Evolutionary conservation across 30 jellyfish, hydroid and myxozoan species (phyloP).

Genomic region (Nemopilema nomurai): DNA sequence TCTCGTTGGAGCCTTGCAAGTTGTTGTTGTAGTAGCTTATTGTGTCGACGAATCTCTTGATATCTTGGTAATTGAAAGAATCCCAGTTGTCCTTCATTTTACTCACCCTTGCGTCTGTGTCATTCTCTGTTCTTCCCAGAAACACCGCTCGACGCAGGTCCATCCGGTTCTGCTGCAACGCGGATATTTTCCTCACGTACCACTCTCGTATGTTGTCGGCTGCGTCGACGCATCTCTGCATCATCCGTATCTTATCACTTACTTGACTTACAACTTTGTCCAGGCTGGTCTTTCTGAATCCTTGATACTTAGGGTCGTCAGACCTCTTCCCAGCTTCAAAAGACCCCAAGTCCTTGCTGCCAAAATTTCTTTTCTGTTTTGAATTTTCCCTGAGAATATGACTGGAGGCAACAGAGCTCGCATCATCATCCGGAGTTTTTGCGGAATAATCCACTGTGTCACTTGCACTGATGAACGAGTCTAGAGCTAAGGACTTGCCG

Average conservation of each 20-base stretch:
- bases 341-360: neutral
- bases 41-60: slow-evolving; percentile 25
- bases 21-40: slow-evolving; percentile 26
- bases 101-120: slow-evolving; percentile 20
- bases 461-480: slow-evolving; percentile 36
- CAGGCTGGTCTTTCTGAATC: slow-evolving; percentile 35
- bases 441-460: slow-evolving; percentile 35
- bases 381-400: neutral
- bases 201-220: slow-evolving; percentile 49
- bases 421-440: neutral
- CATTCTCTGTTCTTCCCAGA: slow-evolving; percentile 32
- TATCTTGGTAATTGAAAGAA: slow-evolving; percentile 12
- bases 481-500: slow-evolving; percentile 12
- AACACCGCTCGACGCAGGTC: slow-evolving; percentile 55
- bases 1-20: slow-evolving; percentile 4
- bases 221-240: slow-evolving; percentile 58
- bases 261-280: slow-evolving; percentile 38
- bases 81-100: slow-evolving; percentile 21
- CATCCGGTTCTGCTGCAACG: slow-evolving; percentile 59
- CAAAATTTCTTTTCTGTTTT: neutral
- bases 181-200: slow-evolving; percentile 31
- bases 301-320: slow-evolving; percentile 2
- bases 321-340: slow-evolving; percentile 1
- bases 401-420: neutral
- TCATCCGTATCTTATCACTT: slow-evolving; percentile 39